Conservation (phyloP, 1,140 invertebrate genomes). For the Agraylea sexmaculata region DNA sequence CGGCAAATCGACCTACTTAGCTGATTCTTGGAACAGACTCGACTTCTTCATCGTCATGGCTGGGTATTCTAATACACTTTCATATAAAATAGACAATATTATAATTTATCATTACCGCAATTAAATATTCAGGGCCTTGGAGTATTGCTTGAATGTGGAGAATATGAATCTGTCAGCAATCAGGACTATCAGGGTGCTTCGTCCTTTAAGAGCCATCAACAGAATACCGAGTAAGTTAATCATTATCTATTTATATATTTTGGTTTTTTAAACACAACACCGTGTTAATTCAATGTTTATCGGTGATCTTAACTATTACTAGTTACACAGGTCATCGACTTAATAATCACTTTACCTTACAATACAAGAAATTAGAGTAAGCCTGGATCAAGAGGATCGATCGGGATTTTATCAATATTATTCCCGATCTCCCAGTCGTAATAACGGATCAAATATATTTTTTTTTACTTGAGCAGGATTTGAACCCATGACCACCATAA, state of each 20-base stretch:
- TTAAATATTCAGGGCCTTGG: slow-evolving; percentile 54
- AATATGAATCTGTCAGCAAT: slow-evolving; percentile 98
- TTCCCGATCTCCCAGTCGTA: too few species aligned
- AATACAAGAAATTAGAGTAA: too few species aligned
- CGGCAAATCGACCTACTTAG: slow-evolving; percentile 88
- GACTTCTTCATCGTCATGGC: slow-evolving; percentile 97
- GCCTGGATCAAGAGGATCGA: too few species aligned
- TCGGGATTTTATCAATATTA: too few species aligned
- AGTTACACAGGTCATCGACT: too few species aligned
- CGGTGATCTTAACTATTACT: too few species aligned
- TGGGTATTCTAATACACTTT: slow-evolving; percentile 53
- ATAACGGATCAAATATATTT: too few species aligned
- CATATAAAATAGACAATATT: neutral
- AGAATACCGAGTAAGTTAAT: slow-evolving; percentile 99
- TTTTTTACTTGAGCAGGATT: too few species aligned
- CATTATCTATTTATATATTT: neutral
- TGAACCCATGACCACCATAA: too few species aligned
- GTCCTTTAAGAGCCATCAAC: slow-evolving; percentile 95
- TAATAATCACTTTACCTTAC: too few species aligned
- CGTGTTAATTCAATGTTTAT: neutral
- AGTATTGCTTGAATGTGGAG: slow-evolving; percentile 91
- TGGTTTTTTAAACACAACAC: neutral
- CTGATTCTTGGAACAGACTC: slow-evolving; percentile 96
- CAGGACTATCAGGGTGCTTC: slow-evolving; percentile 89
- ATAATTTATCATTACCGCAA: neutral